Evolutionary conservation across 2,113 vertebrate genomes (phyloP).

Genomic region (Neolamprologus kungweensis): DNA sequence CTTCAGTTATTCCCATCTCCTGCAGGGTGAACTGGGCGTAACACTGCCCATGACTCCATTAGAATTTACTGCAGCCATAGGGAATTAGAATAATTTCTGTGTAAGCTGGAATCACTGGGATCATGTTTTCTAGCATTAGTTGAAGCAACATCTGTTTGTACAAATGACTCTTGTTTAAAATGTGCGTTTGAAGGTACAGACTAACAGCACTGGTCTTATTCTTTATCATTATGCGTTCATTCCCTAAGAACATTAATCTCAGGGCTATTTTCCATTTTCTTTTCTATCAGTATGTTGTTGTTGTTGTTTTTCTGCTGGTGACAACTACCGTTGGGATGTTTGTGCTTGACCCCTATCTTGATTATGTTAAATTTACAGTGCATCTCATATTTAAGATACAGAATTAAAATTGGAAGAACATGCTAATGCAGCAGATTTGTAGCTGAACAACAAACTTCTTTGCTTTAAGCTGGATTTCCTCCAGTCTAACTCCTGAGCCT

Average conservation of each 20-base stretch:
- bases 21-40: not conserved
- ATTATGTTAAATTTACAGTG: not conserved
- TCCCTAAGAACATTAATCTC: not conserved
- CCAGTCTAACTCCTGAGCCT: not conserved
- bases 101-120: not conserved
- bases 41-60: not conserved
- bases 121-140: not conserved
- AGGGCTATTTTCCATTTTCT: not conserved
- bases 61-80: not conserved
- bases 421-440: not conserved
- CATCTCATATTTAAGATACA: not conserved
- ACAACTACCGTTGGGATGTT: not conserved
- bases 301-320: not conserved
- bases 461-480: conserved; percentile 48
- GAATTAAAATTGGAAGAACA: not conserved
- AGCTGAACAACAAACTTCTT: conserved; percentile 23
- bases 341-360: not conserved
- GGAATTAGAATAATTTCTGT: not conserved
- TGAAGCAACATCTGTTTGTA: not conserved
- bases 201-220: not conserved
- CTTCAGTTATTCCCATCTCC: not conserved
- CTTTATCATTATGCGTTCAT: not conserved
- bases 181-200: not conserved
- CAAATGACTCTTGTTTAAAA: not conserved
- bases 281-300: not conserved